phyloP scores from a whole-genome alignment of 2,888 invertebrate genomes.

The Graphium colonna region DNA sequence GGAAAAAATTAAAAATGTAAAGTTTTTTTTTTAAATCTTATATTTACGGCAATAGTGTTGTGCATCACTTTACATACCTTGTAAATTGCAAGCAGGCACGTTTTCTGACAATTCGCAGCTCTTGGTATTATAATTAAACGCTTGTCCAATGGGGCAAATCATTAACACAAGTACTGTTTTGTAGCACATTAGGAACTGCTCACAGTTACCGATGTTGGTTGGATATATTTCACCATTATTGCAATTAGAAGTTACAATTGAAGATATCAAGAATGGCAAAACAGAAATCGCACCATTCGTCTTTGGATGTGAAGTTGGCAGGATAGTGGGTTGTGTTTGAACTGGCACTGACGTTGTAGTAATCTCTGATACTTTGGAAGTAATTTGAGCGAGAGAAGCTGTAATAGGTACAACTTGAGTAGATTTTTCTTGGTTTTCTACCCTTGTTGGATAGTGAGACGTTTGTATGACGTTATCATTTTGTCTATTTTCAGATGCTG shows the following conservation, averaged over 20 bases:
- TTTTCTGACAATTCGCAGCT: slow-evolving; percentile 92
- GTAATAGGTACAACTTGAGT: not conserved
- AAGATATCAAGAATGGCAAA: not conserved
- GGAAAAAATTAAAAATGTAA: too few species aligned
- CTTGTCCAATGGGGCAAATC: slow-evolving; percentile 88
- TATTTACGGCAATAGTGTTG: too few species aligned
- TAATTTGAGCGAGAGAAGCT: not conserved
- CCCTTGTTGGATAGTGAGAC: too few species aligned
- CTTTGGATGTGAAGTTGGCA: too few species aligned
- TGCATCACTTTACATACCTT: too few species aligned
- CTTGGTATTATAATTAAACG: slow-evolving; percentile 83
- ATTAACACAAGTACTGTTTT: slow-evolving; percentile 45
- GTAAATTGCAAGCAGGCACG: slow-evolving; percentile 83
- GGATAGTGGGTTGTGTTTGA: too few species aligned
- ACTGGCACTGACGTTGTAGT: too few species aligned
- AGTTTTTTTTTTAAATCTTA: too few species aligned
- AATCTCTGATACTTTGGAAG: not conserved
- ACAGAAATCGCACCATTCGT: too few species aligned
- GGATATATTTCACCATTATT: slow-evolving; percentile 4
- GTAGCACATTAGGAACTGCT: slow-evolving; percentile 8
- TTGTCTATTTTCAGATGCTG: too few species aligned
- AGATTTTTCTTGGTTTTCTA: too few species aligned
- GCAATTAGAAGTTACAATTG: not conserved
- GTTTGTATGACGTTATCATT: too few species aligned
- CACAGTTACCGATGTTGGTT: slow-evolving; percentile 1